Base-by-base conservation (phyloP, 37 sponge, comb jelly and placozoan genomes). In the Beroe ovata region DNA sequence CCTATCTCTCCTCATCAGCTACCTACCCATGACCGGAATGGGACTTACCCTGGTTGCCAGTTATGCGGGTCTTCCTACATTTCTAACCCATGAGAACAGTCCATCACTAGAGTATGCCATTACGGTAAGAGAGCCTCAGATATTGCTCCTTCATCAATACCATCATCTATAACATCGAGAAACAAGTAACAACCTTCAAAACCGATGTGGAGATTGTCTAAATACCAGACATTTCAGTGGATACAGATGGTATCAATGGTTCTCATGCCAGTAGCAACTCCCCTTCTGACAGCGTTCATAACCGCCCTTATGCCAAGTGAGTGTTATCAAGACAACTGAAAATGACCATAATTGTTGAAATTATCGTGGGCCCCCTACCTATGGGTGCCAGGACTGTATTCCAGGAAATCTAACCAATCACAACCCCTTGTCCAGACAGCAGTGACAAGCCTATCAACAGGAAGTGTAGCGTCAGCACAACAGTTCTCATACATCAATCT, bases 41-140 rank as follows among this genome's bases (percentile, higher is more conserved):
- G 69, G 69, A 1, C 25, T 66, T 34, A 30, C 69, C 2, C 69
- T 66, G 69, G 30, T 30, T 32, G 69, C 69, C 34, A 66, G 30
- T 30, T 66, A 66, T 16, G 25, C 30, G 32, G 69, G 69, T 34
- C 16, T 66, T 8, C 16, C 35, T 18, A 66, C 69, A 2, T 14
- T 66, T 18, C 32, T 66, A 1, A 66, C 69, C 1, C 29, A 47
- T 6, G 54, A 47, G 54, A 47, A 16, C 11, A 11, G 54, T 16
- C 11, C 6, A 6, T 16, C 54, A 6, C 6, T 11, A 6, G 11
- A 47, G 54, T 11, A 47, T 11, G 54, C 54, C 11, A 47, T 47
- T 6, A 47, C 11, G 54, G 54, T 47, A 47, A 47, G 54, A 16
- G 11, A 47, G 54, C n/a, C n/a, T n/a, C n/a, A n/a, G n/a, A n/a